These are phyloP conservation scores for Elymnias hypermnestra DNA, from an alignment of 1,140 invertebrate species.

Conservation along the genomic window DNA sequence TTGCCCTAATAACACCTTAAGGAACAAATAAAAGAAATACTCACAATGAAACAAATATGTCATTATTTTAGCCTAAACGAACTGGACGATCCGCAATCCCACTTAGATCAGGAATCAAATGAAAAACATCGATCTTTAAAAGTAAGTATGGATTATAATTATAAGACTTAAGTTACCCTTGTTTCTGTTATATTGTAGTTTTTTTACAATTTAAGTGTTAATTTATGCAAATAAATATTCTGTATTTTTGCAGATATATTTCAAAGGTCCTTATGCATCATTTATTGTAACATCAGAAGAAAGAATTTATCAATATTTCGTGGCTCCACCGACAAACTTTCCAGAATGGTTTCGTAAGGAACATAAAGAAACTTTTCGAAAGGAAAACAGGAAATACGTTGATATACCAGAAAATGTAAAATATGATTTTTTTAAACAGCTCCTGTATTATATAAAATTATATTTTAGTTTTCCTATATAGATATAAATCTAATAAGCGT, in stretches of 20 bases:
- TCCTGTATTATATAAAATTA: constrained; percentile 21
- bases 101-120: too few relatives aligned
- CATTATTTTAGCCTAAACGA: too few relatives aligned
- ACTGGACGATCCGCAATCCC: too few relatives aligned
- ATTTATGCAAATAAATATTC: too few relatives aligned
- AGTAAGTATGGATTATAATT: background rate
- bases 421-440: constrained; percentile 25
- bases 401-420: constrained; percentile 25
- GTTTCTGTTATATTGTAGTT: too few relatives aligned
- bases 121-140: too few relatives aligned
- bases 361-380: constrained; percentile 8
- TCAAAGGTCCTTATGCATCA: constrained; percentile 31
- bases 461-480: constrained; percentile 27
- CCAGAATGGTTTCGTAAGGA: constrained; percentile 39
- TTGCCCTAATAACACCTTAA: too few relatives aligned
- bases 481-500: constrained; percentile 4
- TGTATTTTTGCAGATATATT: constrained; percentile 41
- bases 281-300: constrained; percentile 23
- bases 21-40: too few relatives aligned
- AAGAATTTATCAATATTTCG: constrained; percentile 30
- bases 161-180: too few relatives aligned
- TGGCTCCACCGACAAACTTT: constrained; percentile 25
- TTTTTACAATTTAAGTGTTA: too few relatives aligned
- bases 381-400: constrained; percentile 17
- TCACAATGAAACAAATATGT: too few relatives aligned